Percentiles rank a stretch among this genome's conserved stretches.
These are phyloP conservation scores for Gadopsis bispinosus DNA, from an alignment of 2,797 vertebrate genomes.

Conservation along the genomic window DNA sequence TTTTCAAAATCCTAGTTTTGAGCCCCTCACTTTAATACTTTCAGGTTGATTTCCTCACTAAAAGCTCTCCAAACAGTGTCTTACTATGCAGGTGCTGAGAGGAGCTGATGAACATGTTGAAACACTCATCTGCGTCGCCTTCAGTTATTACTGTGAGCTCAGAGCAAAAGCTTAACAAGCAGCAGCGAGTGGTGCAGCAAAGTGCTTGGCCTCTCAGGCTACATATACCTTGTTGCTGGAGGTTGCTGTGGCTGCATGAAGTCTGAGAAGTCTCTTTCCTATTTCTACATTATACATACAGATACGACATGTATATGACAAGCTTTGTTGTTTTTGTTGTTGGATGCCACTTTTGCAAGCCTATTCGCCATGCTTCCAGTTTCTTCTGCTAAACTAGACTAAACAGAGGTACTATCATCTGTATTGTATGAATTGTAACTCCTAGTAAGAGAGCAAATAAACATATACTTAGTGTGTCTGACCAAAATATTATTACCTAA, in stretches of 20 bases:
- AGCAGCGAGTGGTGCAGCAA: neutral
- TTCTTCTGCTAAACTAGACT: neutral
- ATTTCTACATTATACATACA: too few relatives aligned
- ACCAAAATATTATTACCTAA: neutral
- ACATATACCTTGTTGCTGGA: neutral
- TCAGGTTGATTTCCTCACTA: neutral
- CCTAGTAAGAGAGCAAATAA: neutral
- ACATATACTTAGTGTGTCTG: too few relatives aligned
- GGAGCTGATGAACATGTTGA: neutral
- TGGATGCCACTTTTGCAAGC: neutral
- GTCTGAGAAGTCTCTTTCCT: neutral
- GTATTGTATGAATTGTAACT: neutral
- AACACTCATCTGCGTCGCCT: neutral
- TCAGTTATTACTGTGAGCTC: slow-evolving; percentile 7
- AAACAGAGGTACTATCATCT: neutral
- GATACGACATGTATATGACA: neutral
- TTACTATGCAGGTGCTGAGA: neutral
- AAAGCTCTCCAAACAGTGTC: neutral
- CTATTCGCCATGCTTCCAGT: neutral
- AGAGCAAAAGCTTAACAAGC: slow-evolving; percentile 2
- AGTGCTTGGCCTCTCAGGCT: slow-evolving; percentile 5
- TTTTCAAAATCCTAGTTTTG: neutral
- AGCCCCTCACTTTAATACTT: neutral
- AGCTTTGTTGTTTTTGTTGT: neutral
- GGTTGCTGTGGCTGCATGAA: neutral